phyloP scores from a whole-genome alignment of 2,888 invertebrate genomes.

The Seira musarum region DNA sequence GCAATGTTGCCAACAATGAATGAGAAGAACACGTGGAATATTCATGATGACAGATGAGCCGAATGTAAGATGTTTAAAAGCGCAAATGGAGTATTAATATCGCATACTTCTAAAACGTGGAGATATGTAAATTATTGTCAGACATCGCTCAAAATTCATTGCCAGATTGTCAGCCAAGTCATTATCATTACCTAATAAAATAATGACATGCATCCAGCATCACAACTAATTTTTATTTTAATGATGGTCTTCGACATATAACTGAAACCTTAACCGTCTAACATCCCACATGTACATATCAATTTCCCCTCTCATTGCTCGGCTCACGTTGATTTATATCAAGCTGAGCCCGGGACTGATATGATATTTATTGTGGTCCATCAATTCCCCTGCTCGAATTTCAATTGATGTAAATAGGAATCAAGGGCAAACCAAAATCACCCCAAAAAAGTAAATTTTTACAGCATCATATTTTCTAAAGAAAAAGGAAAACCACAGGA shows the following conservation, averaged over 20 bases:
- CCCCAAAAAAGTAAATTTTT: too few species aligned
- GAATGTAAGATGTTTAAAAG: too few species aligned
- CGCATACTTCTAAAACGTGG: too few species aligned
- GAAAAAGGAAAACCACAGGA: constrained; percentile 16
- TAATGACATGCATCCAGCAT: constrained; percentile 42
- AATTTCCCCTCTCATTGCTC: constrained; percentile 25
- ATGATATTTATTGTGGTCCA: constrained; percentile 9
- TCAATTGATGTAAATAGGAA: not conserved
- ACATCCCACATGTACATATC: constrained; percentile 30
- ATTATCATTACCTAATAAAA: constrained; percentile 31
- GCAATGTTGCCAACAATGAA: too few species aligned
- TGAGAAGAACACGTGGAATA: too few species aligned
- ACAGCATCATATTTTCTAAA: not conserved
- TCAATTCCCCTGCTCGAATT: constrained; percentile 13
- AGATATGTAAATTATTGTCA: not conserved
- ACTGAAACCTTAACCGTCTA: not conserved
- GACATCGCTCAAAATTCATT: not conserved
- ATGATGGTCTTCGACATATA: constrained; percentile 34
- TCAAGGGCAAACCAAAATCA: constrained; percentile 1
- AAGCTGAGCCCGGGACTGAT: constrained; percentile 41
- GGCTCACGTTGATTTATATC: constrained; percentile 40
- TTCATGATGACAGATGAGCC: too few species aligned
- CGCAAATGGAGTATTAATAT: too few species aligned
- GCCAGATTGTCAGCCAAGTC: not conserved
- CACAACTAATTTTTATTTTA: constrained; percentile 54